A percentile compares a stretch with the other conserved stretches of the same genome.
Evolutionary conservation across 2,113 vertebrate genomes (phyloP).

Genomic region (Callocephalon fimbriatum): DNA sequence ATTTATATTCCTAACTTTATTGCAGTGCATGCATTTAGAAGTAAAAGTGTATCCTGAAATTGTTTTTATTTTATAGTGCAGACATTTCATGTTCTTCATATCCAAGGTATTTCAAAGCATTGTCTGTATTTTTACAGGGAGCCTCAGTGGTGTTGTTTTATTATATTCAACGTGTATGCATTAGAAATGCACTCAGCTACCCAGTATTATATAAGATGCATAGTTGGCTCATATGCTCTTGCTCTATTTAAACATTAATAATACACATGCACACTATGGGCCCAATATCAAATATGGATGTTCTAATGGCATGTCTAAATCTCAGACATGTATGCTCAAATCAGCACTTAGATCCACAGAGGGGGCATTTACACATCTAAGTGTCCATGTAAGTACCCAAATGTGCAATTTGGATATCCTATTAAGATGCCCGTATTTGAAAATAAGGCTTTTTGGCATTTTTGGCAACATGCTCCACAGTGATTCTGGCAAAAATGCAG

Average conservation of each 20-base stretch:
- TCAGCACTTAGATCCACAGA: constrained; percentile 2
- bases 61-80: neutral
- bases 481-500: neutral
- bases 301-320: constrained; percentile 32
- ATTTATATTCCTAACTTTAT: neutral
- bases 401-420: neutral
- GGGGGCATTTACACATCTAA: constrained; percentile 21
- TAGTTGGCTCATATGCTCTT: neutral
- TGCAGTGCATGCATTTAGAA: neutral
- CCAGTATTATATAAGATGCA: neutral
- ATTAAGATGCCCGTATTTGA: neutral
- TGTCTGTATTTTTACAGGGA: neutral
- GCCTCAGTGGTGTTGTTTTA: neutral
- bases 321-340: neutral
- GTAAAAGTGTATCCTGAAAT: neutral
- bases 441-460: constrained; percentile 40
- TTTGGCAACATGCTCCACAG: neutral
- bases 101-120: neutral
- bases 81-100: neutral
- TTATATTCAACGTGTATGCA: neutral
- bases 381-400: constrained; percentile 12
- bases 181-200: neutral
- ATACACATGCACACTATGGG: neutral
- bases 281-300: constrained; percentile 10
- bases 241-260: constrained; percentile 7